These are phyloP conservation scores for Gorsachius magnificus DNA, from an alignment of 2,797 vertebrate genomes.

Conservation along the genomic window DNA sequence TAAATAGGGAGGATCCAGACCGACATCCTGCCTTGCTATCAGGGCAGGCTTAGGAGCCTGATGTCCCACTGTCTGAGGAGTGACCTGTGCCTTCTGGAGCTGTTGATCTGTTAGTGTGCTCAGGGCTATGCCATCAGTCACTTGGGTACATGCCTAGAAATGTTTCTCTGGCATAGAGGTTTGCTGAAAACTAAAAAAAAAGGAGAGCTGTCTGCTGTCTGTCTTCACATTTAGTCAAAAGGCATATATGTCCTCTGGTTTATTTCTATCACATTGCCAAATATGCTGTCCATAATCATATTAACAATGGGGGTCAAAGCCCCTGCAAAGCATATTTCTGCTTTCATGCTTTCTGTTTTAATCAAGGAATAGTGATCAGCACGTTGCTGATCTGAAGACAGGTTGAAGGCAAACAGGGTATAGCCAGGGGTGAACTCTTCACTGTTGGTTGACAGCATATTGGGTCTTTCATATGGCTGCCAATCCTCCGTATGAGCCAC, in stretches of 20 bases:
- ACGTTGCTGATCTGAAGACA: neutral
- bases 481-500: neutral
- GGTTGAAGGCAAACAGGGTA: neutral
- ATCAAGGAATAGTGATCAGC: neutral
- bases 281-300: neutral
- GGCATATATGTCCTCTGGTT: neutral
- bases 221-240: neutral
- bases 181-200: neutral
- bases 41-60: neutral
- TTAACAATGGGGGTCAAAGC: neutral
- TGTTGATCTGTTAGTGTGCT: neutral
- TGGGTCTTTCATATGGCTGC: neutral
- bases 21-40: neutral
- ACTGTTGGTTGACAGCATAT: neutral
- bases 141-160: neutral
- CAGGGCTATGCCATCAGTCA: neutral
- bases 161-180: neutral
- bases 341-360: neutral
- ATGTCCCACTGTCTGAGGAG: rapidly evolving
- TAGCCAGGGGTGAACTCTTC: neutral
- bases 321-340: neutral
- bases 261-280: neutral
- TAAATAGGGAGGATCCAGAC: neutral
- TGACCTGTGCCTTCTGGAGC: neutral
- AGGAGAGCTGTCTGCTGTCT: neutral